These are phyloP conservation scores for Lithosia quadra DNA, from an alignment of 2,888 invertebrate species.

Conservation along the genomic window DNA sequence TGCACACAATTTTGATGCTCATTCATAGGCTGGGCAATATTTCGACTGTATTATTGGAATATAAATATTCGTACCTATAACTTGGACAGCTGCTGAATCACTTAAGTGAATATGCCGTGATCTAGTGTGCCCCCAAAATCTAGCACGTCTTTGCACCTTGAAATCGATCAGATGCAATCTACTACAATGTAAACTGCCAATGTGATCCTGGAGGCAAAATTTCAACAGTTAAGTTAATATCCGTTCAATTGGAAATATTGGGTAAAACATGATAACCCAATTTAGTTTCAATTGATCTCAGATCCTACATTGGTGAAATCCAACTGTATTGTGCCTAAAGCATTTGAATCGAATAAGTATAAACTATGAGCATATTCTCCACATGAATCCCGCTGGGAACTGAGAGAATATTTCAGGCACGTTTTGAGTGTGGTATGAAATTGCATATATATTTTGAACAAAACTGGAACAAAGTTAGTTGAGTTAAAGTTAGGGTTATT, in stretches of 20 bases:
- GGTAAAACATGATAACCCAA: background rate
- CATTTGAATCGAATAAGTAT: background rate
- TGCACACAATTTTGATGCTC: background rate
- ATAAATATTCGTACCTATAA: too few species aligned
- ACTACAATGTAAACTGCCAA: too few species aligned
- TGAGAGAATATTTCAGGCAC: background rate
- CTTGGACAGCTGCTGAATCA: background rate
- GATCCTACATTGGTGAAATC: background rate
- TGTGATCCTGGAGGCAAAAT: background rate
- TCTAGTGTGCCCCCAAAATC: too few species aligned
- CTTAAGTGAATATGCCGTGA: too few species aligned
- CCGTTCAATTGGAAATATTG: background rate
- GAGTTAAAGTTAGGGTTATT: background rate
- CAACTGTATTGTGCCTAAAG: background rate
- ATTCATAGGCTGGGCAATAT: background rate
- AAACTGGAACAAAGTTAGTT: conserved; percentile 1
- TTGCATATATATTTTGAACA: background rate
- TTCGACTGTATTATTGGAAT: background rate
- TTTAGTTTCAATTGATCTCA: background rate
- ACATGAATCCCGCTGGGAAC: background rate
- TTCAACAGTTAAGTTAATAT: background rate
- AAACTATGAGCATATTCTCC: background rate
- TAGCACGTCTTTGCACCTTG: too few species aligned
- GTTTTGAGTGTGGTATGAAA: background rate
- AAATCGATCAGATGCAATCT: too few species aligned